Evolutionary conservation across 2,797 vertebrate species (phyloP).

Genomic region (Spheniscus humboldti): DNA sequence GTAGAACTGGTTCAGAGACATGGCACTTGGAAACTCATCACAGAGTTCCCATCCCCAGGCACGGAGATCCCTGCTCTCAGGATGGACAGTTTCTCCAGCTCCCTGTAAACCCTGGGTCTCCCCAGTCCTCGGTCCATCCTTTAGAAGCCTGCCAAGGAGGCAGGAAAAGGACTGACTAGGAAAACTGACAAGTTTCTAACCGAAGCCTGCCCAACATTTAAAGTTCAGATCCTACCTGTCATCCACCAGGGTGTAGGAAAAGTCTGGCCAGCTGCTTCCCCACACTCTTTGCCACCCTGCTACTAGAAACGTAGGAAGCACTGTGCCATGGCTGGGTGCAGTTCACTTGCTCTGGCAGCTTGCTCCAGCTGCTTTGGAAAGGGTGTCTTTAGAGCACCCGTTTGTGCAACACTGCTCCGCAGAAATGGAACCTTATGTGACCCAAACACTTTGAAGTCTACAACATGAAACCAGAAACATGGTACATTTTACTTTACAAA

Average conservation of each 20-base stretch:
- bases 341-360: background rate
- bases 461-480: background rate
- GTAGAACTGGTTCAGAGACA: background rate
- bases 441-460: background rate
- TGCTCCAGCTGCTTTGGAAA: background rate
- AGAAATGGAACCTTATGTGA: background rate
- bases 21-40: background rate
- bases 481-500: background rate
- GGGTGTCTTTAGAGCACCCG: accelerated
- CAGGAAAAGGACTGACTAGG: background rate
- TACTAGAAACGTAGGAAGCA: background rate
- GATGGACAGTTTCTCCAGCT: background rate
- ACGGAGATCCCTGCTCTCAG: background rate
- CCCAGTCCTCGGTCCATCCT: background rate
- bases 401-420: background rate
- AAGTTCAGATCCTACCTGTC: background rate
- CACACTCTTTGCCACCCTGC: background rate
- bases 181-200: background rate
- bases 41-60: background rate
- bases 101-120: background rate
- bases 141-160: background rate
- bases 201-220: background rate
- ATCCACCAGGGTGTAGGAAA: background rate
- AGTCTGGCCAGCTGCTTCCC: background rate
- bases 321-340: background rate